A percentile compares a stretch with the other conserved stretches of the same genome.
Conservation (phyloP, 1,140 invertebrate genomes). For the Lordiphosa collinella region DNA sequence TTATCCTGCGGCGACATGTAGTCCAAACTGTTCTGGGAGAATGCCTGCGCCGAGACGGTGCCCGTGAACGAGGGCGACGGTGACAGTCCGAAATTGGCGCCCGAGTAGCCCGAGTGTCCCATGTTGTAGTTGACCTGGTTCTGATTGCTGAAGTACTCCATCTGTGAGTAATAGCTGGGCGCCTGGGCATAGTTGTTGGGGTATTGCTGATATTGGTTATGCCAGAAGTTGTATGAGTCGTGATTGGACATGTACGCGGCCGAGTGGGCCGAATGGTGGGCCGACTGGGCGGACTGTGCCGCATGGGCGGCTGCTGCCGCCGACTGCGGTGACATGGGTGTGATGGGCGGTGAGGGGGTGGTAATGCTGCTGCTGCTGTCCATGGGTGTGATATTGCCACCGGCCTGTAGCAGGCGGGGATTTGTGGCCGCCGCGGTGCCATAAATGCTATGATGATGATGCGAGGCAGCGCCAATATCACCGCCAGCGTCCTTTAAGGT, state of each 20-base stretch:
- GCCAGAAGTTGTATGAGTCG: slow-evolving; percentile 79
- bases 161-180: slow-evolving; percentile 81
- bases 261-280: slow-evolving; percentile 65
- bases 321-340: slow-evolving; percentile 81
- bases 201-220: slow-evolving; percentile 81
- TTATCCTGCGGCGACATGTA: slow-evolving; percentile 80
- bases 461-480: slow-evolving; percentile 53
- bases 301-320: slow-evolving; percentile 73
- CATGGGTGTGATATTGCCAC: slow-evolving; percentile 83
- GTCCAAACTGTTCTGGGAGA: slow-evolving; percentile 78
- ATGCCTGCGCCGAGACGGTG: slow-evolving; percentile 76
- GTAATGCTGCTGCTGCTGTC: slow-evolving; percentile 85
- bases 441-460: slow-evolving; percentile 77
- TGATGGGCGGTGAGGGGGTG: slow-evolving; percentile 84
- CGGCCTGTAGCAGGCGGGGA: slow-evolving; percentile 73
- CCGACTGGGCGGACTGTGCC: slow-evolving; percentile 64
- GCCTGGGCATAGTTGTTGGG: slow-evolving; percentile 83
- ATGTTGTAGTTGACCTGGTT: slow-evolving; percentile 79
- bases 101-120: slow-evolving; percentile 75
- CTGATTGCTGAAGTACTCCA: slow-evolving; percentile 84
- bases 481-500: slow-evolving; percentile 72
- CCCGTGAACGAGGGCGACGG: slow-evolving; percentile 73
- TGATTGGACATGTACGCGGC: slow-evolving; percentile 78
- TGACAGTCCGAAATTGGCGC: slow-evolving; percentile 75
- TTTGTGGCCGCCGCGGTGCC: slow-evolving; percentile 62